These are phyloP conservation scores for Pygocentrus nattereri DNA, from an alignment of 2,797 vertebrate species.

Conservation along the genomic window DNA sequence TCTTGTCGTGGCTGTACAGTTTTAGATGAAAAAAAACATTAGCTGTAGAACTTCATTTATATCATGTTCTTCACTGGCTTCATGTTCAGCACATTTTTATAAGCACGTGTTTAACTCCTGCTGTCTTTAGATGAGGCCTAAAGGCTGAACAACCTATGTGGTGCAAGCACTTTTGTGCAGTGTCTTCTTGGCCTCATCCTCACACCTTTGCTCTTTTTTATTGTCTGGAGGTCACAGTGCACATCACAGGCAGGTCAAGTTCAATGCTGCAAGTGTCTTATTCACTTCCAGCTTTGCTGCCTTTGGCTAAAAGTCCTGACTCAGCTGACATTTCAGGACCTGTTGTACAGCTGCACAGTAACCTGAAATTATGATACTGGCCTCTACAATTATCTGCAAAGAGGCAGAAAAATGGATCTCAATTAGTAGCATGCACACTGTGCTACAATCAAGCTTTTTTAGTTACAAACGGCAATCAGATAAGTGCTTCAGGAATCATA, in stretches of 20 bases:
- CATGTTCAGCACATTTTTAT: neutral
- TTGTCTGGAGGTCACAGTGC: neutral
- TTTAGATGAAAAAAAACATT: no score
- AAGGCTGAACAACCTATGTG: neutral
- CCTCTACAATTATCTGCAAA: neutral
- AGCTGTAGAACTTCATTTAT: no score
- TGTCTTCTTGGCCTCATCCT: slow-evolving; percentile 1
- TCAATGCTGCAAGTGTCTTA: neutral
- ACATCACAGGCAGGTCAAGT: neutral
- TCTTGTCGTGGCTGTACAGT: no score
- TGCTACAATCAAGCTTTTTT: neutral
- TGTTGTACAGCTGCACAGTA: neutral
- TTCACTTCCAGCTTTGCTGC: neutral
- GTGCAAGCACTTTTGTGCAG: neutral
- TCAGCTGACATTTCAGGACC: neutral
- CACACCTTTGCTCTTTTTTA: neutral
- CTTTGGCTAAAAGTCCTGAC: neutral
- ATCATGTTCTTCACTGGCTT: no score
- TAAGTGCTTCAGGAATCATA: neutral
- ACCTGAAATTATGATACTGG: neutral
- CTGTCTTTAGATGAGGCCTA: neutral
- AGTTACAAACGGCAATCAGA: neutral
- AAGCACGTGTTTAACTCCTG: neutral
- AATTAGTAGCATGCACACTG: neutral
- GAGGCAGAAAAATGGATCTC: neutral